A percentile compares a stretch with the other conserved stretches of the same genome.
Evolutionary conservation across 2,113 vertebrate species (phyloP).

Genomic region (Tapirus terrestris): DNA sequence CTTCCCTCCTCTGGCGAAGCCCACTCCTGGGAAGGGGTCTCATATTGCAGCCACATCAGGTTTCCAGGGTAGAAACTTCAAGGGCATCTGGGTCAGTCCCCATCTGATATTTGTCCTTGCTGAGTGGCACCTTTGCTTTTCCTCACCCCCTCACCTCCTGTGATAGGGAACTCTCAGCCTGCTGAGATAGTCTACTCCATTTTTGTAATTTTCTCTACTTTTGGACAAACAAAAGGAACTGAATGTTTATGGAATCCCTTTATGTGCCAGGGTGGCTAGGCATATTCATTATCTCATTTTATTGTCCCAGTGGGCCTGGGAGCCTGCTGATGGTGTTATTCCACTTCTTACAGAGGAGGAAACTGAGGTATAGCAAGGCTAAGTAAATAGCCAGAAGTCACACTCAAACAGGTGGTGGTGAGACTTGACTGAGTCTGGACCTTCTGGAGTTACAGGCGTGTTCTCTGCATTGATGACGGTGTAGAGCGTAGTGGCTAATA

Average conservation of each 20-base stretch:
- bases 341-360: neutral
- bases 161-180: neutral
- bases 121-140: neutral
- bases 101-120: neutral
- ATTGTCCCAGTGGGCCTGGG: neutral
- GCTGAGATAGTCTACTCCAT: neutral
- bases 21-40: neutral
- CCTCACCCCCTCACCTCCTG: neutral
- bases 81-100: neutral
- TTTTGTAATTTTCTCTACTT: neutral
- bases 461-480: neutral
- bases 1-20: neutral
- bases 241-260: neutral
- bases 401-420: neutral
- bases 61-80: neutral
- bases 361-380: neutral
- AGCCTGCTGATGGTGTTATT: neutral
- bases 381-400: neutral
- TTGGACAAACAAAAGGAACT: neutral
- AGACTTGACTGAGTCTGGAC: neutral
- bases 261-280: neutral
- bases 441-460: fast-evolving
- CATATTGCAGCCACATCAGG: fast-evolving
- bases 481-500: fast-evolving
- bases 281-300: neutral